These are phyloP conservation scores for Thymelicus lineola DNA, from an alignment of 2,888 invertebrate genomes.

Conservation along the genomic window DNA sequence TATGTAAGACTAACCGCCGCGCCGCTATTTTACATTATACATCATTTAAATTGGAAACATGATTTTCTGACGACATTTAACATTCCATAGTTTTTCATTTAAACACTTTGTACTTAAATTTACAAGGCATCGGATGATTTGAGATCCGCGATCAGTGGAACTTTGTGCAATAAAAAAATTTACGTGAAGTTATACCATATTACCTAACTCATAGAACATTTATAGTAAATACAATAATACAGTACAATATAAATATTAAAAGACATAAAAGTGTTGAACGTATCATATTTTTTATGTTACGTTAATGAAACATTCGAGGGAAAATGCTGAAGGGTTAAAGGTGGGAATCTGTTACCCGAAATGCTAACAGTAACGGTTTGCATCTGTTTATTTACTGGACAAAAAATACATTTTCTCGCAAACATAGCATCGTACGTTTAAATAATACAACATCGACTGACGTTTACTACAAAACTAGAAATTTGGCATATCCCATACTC, in stretches of 20 bases:
- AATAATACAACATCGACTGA: no score
- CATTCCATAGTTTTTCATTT: slow-evolving; percentile 28
- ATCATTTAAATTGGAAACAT: slow-evolving; percentile 10
- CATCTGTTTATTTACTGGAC: no score
- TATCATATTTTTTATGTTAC: no score
- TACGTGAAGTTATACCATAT: slow-evolving; percentile 22
- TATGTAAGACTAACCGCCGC: slow-evolving; percentile 21
- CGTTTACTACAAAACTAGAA: no score
- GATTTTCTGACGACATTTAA: slow-evolving; percentile 24
- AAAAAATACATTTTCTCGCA: no score
- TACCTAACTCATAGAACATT: slow-evolving; percentile 48
- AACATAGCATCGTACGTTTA: no score
- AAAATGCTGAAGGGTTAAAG: no score
- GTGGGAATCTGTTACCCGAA: no score
- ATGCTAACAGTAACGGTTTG: no score
- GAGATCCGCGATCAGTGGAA: slow-evolving; percentile 59
- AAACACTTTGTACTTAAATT: slow-evolving; percentile 67
- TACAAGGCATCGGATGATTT: slow-evolving; percentile 68
- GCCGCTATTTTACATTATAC: slow-evolving; percentile 10
- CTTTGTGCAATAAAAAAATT: slow-evolving; percentile 62
- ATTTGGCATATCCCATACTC: no score
- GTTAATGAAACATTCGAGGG: no score
- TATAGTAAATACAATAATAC: slow-evolving; percentile 35
- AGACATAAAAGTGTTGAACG: no score
- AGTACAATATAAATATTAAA: background rate